Evolutionary conservation across 2,888 invertebrate genomes (phyloP), one percentile per base, ranked within the genome.

Genomic region (Apeira syringaria): DNA sequence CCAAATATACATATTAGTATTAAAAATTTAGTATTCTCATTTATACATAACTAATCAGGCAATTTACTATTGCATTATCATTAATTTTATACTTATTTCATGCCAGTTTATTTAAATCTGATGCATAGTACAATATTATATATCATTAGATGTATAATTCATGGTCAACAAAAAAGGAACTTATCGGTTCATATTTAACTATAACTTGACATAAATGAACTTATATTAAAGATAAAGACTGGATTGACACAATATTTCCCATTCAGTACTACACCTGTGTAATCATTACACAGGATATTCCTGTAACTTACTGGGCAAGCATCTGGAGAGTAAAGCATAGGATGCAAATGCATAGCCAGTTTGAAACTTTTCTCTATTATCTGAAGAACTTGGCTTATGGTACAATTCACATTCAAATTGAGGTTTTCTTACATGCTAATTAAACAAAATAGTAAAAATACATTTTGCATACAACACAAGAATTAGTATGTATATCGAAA

Each of bases 1-100:
- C 68, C 65, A 73, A 75, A 77, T 77, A 74, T 74, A 75, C 74
- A 74, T 67, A 64, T 56, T 56, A 59, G 35, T 50, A 59, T 55
- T 68, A 68, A 61, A 67, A 72, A 74, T 74, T 74, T 74, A 64
- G 69, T 61, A 70, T 64, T 66, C 39, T 45, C 29, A 45, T 22
- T 25, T 44, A 27, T 13, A n/a, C 22, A 30, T 41, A 43, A 42
- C 27, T 32, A 43, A 59, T 45, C 42, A 53, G 50, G 53, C 52
- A 56, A 53, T 53, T 35, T 32, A 43, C 36, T 42, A 53, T 50
- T 56, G 55, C 47, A 46, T 53, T 44, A 32, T 31, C 37, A 49
- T 53, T 26, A 52, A 59, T 54, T 50, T 55, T 38, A 47, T 20
- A 45, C 24, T 17, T 26, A 50, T 47, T 48, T 48, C 35, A 32